Percentiles rank a stretch among this genome's conserved stretches.
Evolutionary conservation across 1,140 invertebrate genomes (phyloP).

Genomic region (Limonius californicus): DNA sequence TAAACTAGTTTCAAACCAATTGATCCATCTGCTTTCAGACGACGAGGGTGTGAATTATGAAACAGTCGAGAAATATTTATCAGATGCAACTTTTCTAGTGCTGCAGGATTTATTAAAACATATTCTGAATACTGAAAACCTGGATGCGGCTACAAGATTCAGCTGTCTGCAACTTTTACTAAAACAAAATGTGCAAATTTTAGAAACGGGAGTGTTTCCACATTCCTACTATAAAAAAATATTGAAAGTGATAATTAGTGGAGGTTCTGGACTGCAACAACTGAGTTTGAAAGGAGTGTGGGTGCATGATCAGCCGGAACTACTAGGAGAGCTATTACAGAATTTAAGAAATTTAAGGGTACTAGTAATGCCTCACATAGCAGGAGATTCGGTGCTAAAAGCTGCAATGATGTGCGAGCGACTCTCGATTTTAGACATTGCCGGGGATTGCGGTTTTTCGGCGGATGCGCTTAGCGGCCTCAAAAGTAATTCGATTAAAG

Average conservation of each 20-base stretch:
- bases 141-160: constrained; percentile 61
- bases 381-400: constrained; percentile 62
- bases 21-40: constrained; percentile 38
- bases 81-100: constrained; percentile 49
- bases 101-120: constrained; percentile 61
- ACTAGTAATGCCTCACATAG: constrained; percentile 62
- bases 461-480: constrained; percentile 27
- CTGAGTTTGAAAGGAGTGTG: constrained; percentile 66
- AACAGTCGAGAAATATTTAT: constrained; percentile 33
- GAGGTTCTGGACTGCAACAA: constrained; percentile 56
- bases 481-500: constrained; percentile 52
- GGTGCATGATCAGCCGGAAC: constrained; percentile 60
- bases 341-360: constrained; percentile 54
- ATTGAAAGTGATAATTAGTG: constrained; percentile 55
- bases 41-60: constrained; percentile 38
- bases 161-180: constrained; percentile 58
- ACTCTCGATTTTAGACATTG: constrained; percentile 59
- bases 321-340: constrained; percentile 57
- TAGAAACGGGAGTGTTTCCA: constrained; percentile 63
- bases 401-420: constrained; percentile 54
- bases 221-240: constrained; percentile 62
- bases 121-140: constrained; percentile 58
- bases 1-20: constrained; percentile 32
- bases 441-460: constrained; percentile 51
- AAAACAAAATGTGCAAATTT: constrained; percentile 57